Conservation (phyloP, 2,113 vertebrate species). For the Sturnira hondurensis region DNA sequence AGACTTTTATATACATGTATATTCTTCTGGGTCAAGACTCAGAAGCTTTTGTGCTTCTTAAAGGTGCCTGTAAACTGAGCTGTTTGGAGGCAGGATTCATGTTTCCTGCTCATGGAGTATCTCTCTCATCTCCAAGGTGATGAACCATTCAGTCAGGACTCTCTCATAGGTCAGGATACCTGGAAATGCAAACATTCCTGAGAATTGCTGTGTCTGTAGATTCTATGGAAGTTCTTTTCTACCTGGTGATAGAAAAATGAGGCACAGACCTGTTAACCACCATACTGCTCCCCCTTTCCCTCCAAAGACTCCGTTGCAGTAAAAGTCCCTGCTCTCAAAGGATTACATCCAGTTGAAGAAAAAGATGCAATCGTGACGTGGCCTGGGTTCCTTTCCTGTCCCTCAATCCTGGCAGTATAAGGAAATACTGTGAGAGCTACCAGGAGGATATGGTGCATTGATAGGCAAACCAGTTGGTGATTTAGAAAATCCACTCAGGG, state of each 20-base stretch:
- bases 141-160: background rate
- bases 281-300: accelerated
- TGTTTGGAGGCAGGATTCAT: background rate
- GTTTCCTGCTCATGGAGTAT: background rate
- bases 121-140: background rate
- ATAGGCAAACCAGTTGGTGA: background rate
- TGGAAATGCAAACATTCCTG: background rate
- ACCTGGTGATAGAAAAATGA: background rate
- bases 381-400: background rate
- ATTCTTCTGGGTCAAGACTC: background rate
- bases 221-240: background rate
- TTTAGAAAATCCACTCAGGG: background rate
- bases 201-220: background rate
- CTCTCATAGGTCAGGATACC: too few relatives aligned
- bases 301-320: background rate
- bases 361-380: accelerated
- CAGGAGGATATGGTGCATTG: background rate
- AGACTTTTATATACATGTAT: background rate
- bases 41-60: background rate
- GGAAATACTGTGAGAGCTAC: background rate
- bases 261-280: background rate
- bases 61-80: background rate
- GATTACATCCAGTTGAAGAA: background rate
- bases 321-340: background rate
- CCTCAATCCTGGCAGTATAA: background rate